A percentile compares a stretch with the other conserved stretches of the same genome.
Evolutionary conservation across 2,797 vertebrate species (phyloP).

Genomic region (Paramormyrops hopkinsi): DNA sequence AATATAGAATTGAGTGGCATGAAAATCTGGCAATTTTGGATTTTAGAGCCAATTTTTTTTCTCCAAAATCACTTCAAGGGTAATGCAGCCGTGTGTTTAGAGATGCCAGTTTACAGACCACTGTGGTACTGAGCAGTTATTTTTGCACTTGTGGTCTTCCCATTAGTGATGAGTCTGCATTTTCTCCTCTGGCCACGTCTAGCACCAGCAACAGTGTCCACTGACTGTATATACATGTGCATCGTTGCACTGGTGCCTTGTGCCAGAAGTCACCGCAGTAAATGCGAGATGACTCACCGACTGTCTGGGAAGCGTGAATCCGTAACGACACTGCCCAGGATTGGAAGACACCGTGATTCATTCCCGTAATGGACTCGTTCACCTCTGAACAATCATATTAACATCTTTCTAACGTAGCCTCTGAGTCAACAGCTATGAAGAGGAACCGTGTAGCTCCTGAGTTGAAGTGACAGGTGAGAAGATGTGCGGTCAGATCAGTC

Average conservation of each 20-base stretch:
- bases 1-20: neutral
- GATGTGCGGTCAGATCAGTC: neutral
- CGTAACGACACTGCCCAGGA: neutral
- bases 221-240: neutral
- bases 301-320: neutral
- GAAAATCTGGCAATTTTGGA: neutral
- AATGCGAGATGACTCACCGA: neutral
- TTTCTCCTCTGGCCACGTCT: neutral
- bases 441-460: neutral
- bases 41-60: neutral
- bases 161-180: neutral
- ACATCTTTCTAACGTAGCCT: neutral
- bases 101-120: neutral
- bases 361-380: slow-evolving; percentile 1
- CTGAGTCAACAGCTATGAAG: neutral
- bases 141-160: neutral
- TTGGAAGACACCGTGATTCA: neutral
- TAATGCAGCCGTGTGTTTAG: neutral
- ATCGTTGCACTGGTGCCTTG: neutral
- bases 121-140: neutral
- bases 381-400: slow-evolving; percentile 2
- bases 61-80: neutral
- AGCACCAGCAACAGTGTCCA: neutral
- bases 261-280: neutral
- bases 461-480: slow-evolving; percentile 3